Evolutionary conservation across 2,888 invertebrate genomes (phyloP).

Genomic region (Operophtera brumata): DNA sequence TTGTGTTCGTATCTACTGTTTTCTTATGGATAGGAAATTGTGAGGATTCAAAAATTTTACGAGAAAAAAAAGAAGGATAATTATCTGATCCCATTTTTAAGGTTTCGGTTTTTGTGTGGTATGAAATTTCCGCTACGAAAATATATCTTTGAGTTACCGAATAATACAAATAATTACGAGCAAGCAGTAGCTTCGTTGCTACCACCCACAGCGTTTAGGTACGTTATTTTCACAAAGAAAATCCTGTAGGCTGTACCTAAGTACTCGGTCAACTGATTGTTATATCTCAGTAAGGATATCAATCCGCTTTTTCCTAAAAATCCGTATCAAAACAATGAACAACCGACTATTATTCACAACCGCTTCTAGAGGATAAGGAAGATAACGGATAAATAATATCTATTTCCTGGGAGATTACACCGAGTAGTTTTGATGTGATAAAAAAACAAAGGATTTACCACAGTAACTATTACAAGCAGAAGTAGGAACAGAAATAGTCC

Average conservation of each 20-base stretch:
- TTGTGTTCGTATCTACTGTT: no score
- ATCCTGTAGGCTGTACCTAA: not conserved
- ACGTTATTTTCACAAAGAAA: not conserved
- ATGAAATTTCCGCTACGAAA: no score
- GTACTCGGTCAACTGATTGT: not conserved
- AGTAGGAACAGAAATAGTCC: not conserved
- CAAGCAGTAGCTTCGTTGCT: not conserved
- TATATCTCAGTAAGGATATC: not conserved
- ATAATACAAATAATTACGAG: not conserved
- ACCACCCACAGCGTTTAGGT: not conserved
- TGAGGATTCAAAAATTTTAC: no score
- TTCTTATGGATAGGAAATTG: no score
- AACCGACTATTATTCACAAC: slow-evolving; percentile 11
- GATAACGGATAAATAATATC: slow-evolving; percentile 37
- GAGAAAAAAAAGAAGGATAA: no score
- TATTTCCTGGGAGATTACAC: slow-evolving; percentile 38
- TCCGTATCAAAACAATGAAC: not conserved
- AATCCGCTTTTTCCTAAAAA: not conserved
- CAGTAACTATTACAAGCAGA: not conserved
- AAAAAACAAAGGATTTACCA: slow-evolving; percentile 33
- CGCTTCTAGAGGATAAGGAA: slow-evolving; percentile 18
- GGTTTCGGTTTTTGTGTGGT: no score
- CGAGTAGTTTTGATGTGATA: slow-evolving; percentile 39
- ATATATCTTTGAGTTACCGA: not conserved
- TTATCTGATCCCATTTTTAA: no score